Percentiles rank a stretch among this genome's conserved stretches.
These are phyloP conservation scores for Drosophila parvula DNA, from an alignment of 1,140 invertebrate species.

Conservation along the genomic window DNA sequence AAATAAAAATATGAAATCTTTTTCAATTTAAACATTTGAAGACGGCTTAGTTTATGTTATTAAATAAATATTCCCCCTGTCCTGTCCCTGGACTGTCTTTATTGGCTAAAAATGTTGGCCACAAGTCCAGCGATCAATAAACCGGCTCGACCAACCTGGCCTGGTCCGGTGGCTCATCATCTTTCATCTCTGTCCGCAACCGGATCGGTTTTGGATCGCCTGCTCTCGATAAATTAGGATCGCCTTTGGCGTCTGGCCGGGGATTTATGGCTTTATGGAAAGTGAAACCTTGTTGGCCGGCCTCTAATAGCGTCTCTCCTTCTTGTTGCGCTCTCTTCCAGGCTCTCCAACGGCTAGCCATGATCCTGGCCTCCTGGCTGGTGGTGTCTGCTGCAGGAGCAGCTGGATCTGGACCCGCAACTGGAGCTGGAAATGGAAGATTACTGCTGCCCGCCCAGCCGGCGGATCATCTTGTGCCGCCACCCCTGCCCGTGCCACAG, in stretches of 20 bases:
- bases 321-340: slow-evolving; percentile 25
- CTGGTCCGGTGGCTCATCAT: slow-evolving; percentile 15
- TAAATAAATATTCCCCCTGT: not conserved
- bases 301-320: slow-evolving; percentile 16
- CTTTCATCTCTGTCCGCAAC: slow-evolving; percentile 40
- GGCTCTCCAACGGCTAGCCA: slow-evolving; percentile 31
- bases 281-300: slow-evolving; percentile 65
- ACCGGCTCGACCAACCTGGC: slow-evolving; percentile 19
- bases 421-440: not conserved
- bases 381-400: not conserved
- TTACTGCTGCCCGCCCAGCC: slow-evolving; percentile 52
- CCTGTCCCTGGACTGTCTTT: not conserved
- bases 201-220: slow-evolving; percentile 43
- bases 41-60: not conserved
- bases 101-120: slow-evolving; percentile 1
- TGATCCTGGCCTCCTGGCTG: slow-evolving; percentile 39
- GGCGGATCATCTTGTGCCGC: slow-evolving; percentile 74
- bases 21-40: not conserved
- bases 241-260: slow-evolving; percentile 26
- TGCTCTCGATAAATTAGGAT: slow-evolving; percentile 60
- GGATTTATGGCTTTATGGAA: slow-evolving; percentile 62
- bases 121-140: slow-evolving; percentile 4
- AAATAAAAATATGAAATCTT: no score
- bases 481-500: slow-evolving; percentile 60
- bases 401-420: not conserved